Evolutionary conservation across 2,888 invertebrate species (phyloP), one percentile per base, ranked within the genome.

Genomic region (Sthenelais limicola): DNA sequence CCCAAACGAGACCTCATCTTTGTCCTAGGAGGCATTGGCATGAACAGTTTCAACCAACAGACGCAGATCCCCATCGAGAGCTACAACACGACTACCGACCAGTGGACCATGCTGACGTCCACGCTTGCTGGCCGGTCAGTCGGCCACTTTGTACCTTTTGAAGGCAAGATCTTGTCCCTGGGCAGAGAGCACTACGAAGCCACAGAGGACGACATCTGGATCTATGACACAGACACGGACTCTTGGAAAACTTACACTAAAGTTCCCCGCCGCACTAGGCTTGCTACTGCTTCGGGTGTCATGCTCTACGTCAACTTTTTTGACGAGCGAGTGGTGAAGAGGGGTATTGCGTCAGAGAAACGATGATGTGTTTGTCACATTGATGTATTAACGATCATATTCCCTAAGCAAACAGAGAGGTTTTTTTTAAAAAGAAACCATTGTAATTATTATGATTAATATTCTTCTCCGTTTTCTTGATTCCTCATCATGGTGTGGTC

Each of bases 181-280:
- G 86, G 86, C 3, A 84, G 86, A 48, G 87, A 87, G 77, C 85
- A 86, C 72, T 82, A 84, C 67, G 82, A 81, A 47, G 86, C 87
- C 3, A 84, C 85, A 0, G 87, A 87, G 75, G 85, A 86, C 66
- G 87, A 86, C 73, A 82, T 87, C 47, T 87, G 86, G 86, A 74
- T 79, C 7, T 87, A 85, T 70, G 80, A 83, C 68, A 79, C 81
- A 0, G 80, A 81, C 67, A 76, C 77, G 0, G 85, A 85, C 74
- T 78, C 80, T 4, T 87, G 86, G 86, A 78, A 78, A 26, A 80
- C 83, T 30, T 83, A 81, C 69, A 81, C 83, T 26, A 85, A 83
- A 76, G 85, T 84, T 12, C 86, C 87, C 0, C 81, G 83, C 70
- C 76, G 85, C 48, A 82, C 83, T 77, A 84, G 83, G 68, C 77